Evolutionary conservation across 2,888 invertebrate species (phyloP).

Genomic region (Melieria picta): DNA sequence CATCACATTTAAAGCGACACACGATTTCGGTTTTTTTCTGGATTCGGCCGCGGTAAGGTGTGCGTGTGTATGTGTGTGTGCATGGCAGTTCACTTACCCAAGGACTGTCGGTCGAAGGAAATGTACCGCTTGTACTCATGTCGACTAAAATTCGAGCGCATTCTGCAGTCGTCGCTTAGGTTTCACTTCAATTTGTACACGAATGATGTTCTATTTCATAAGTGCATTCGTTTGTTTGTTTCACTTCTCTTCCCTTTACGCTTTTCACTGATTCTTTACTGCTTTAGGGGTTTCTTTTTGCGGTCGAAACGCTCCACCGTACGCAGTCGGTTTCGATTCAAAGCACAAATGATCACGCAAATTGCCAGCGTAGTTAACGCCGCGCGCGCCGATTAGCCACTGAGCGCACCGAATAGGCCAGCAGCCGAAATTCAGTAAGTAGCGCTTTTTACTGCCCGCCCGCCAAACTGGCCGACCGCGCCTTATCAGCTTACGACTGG

Average conservation of each 20-base stretch:
- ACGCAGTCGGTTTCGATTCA: no score
- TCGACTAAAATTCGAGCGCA: slow-evolving; percentile 59
- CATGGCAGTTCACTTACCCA: slow-evolving; percentile 48
- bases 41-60: no score
- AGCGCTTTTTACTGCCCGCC: slow-evolving; percentile 32
- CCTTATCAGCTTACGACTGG: background rate
- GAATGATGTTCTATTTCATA: no score
- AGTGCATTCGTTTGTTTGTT: no score
- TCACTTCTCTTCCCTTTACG: no score
- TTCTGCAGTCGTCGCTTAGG: slow-evolving; percentile 21
- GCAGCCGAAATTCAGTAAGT: slow-evolving; percentile 32
- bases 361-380: slow-evolving; percentile 48
- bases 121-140: slow-evolving; percentile 60
- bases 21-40: no score
- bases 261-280: no score
- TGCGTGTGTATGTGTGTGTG: no score
- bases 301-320: no score
- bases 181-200: no score
- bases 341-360: no score
- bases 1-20: background rate
- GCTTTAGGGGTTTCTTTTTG: no score
- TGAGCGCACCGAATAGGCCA: slow-evolving; percentile 41
- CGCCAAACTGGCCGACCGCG: background rate
- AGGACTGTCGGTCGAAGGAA: slow-evolving; percentile 58
- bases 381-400: slow-evolving; percentile 57